Conservation (phyloP, 2,113 vertebrate genomes). For the Etheostoma spectabile region DNA sequence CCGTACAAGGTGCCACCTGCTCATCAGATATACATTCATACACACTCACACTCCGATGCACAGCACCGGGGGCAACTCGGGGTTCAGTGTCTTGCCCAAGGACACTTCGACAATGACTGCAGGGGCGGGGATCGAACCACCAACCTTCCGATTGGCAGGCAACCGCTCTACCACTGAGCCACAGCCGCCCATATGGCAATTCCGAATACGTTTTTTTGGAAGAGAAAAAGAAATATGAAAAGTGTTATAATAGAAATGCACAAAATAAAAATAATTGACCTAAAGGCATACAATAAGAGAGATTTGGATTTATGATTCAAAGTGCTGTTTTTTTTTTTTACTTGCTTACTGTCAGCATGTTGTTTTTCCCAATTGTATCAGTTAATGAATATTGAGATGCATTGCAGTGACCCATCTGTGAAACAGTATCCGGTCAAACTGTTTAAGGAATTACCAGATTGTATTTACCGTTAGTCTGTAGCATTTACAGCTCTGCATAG, state of each 20-base stretch:
- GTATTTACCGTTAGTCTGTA: neutral
- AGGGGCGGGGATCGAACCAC: too few relatives aligned
- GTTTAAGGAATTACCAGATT: neutral
- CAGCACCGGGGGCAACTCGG: too few relatives aligned
- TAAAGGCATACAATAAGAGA: neutral
- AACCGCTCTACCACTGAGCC: too few relatives aligned
- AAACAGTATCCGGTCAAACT: neutral
- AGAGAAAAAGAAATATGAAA: neutral
- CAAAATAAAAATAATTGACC: neutral
- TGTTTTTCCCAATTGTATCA: neutral
- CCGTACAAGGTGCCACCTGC: too few relatives aligned
- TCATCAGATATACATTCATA: too few relatives aligned
- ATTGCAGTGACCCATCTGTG: neutral
- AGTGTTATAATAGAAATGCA: neutral
- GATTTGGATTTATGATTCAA: too few relatives aligned
- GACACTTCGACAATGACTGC: too few relatives aligned
- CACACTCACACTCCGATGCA: too few relatives aligned
- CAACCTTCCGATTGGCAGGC: too few relatives aligned
- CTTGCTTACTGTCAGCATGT: neutral
- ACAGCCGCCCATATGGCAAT: too few relatives aligned
- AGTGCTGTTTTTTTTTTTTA: too few relatives aligned
- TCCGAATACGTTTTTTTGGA: neutral
- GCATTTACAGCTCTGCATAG: conserved; percentile 11
- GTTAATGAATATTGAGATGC: neutral
- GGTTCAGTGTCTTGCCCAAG: too few relatives aligned